phyloP scores from a whole-genome alignment of 2,888 invertebrate species.

The Sesamia inferens region DNA sequence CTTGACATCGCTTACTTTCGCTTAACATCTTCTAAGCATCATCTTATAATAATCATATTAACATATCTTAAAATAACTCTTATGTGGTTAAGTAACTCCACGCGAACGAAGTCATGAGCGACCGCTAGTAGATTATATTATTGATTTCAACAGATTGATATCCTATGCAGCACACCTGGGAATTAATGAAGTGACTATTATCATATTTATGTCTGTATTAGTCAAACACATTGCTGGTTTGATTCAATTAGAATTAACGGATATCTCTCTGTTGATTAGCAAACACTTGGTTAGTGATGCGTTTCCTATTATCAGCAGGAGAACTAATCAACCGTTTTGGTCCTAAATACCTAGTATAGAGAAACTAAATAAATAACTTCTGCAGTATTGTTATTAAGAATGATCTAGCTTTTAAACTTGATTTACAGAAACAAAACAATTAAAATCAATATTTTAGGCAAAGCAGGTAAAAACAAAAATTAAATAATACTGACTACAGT shows the following conservation, averaged over 20 bases:
- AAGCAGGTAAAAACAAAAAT: background rate
- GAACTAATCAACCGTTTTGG: constrained; percentile 23
- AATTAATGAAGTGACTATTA: background rate
- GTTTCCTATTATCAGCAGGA: constrained; percentile 13
- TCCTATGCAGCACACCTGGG: constrained; percentile 3
- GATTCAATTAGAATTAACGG: constrained; percentile 52
- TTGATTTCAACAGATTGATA: background rate
- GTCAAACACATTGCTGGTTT: constrained; percentile 11
- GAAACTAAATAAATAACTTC: background rate
- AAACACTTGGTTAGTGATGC: constrained; percentile 30
- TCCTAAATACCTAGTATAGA: background rate
- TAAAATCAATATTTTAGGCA: background rate
- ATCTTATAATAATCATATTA: too few species aligned
- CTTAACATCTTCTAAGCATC: too few species aligned
- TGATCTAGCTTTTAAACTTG: too few species aligned
- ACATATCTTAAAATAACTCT: too few species aligned
- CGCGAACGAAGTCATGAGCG: too few species aligned
- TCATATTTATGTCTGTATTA: constrained; percentile 27
- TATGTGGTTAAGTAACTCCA: too few species aligned
- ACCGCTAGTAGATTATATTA: background rate
- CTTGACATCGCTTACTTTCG: too few species aligned
- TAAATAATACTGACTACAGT: background rate
- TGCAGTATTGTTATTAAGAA: background rate
- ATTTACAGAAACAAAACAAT: background rate
- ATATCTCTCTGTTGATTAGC: constrained; percentile 54